Evolutionary conservation across 2,888 invertebrate species (phyloP), one percentile per base, ranked within the genome.

Genomic region (Alloscopus bannaensis): DNA sequence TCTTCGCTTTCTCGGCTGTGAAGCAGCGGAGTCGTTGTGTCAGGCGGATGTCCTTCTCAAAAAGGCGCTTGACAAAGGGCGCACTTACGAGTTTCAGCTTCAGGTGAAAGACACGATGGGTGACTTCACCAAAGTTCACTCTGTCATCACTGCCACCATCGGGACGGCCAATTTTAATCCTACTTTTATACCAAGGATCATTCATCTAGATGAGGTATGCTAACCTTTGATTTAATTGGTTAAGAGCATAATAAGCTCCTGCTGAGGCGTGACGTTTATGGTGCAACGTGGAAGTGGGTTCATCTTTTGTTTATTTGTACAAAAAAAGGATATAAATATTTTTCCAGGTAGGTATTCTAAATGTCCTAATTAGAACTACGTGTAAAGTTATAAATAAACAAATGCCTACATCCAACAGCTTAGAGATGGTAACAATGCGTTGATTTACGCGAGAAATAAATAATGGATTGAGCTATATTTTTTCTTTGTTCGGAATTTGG

Each of bases 1-100:
- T 86, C 91, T 95, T 83, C 94, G 95, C 88, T 92, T 93, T 85
- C 91, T 96, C 77, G 94, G 95, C 60, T 96, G 96, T 90, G 93
- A 94, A 77, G 91, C 93, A 84, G 94, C 94, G 89, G 94, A 95
- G 90, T 94, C 94, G 66, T 93, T 95, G 86, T 96, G 96, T 89
- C 95, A 95, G 88, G 95, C 95, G 73, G 95, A 96, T 89, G 93
- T 96, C 86, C 91, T 95, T 84, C 90, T 96, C 83, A 92, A 93
- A 84, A 91, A 93, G 86, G 90, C 93, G 82, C 89, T 96, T 86
- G 94, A 94, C 88, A 91, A 93, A 0, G 84, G 86, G 13, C 72
- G 86, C 42, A 84, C 84, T 18, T 87, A 87, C 80, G 86, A 86
- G 45, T 85, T 87, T 76, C 84, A 86, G 69, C 80, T 87, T 20